Percentiles rank a stretch among this genome's conserved stretches.
These are phyloP conservation scores for Heliconius hewitsoni DNA, from an alignment of 1,140 invertebrate genomes.

Conservation along the genomic window DNA sequence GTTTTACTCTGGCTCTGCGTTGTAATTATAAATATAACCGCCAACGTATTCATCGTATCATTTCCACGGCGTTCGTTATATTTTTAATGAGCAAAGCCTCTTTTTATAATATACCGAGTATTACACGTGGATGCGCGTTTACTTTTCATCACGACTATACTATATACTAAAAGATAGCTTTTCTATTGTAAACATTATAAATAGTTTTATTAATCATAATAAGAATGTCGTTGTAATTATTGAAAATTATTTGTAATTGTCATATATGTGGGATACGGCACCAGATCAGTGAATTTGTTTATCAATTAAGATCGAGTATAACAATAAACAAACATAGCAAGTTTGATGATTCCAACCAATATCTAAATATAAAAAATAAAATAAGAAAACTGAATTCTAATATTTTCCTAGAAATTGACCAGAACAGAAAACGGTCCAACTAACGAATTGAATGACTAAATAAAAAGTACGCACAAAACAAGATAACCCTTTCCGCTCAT, in stretches of 20 bases:
- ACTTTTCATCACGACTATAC: not conserved
- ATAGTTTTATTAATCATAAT: not conserved
- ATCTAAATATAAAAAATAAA: not conserved
- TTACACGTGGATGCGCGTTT: not conserved
- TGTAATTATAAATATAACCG: constrained; percentile 4
- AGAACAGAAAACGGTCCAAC: too few species aligned
- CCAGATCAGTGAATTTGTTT: too few species aligned
- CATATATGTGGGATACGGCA: too few species aligned
- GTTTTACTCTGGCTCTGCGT: not conserved
- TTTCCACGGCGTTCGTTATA: constrained; percentile 1
- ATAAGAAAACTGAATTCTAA: not conserved
- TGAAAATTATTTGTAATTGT: not conserved
- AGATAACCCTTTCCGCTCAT: not conserved
- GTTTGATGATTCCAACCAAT: too few species aligned
- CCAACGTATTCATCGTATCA: constrained; percentile 8
- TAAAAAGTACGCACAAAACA: not conserved
- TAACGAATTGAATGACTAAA: not conserved
- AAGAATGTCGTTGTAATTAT: not conserved
- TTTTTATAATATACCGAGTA: not conserved
- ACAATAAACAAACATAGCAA: too few species aligned
- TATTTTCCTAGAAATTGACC: too few species aligned
- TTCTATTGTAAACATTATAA: constrained; percentile 5
- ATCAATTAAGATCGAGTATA: too few species aligned
- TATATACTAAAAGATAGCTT: not conserved
- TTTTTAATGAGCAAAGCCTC: constrained; percentile 10